Evolutionary conservation across 2,888 invertebrate species (phyloP).

Genomic region (Sphinx pinastri): DNA sequence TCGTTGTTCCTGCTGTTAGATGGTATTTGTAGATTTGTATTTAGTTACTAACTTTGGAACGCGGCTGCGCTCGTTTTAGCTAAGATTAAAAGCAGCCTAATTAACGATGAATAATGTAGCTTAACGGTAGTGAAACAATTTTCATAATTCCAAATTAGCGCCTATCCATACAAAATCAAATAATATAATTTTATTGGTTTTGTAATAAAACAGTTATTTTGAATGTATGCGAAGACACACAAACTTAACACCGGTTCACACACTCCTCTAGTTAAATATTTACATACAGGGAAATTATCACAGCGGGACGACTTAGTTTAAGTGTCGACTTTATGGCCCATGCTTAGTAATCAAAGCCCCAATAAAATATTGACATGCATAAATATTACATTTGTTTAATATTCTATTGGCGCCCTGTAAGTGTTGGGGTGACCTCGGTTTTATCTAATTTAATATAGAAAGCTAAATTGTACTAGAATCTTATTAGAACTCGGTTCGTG

Average conservation of each 20-base stretch:
- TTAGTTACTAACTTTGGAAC: too few species aligned
- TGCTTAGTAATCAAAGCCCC: slow-evolving; percentile 35
- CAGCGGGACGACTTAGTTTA: slow-evolving; percentile 42
- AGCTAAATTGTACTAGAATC: background rate
- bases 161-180: too few species aligned
- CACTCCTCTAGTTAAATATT: slow-evolving; percentile 43
- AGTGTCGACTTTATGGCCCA: slow-evolving; percentile 42
- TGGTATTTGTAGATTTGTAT: slow-evolving; percentile 36
- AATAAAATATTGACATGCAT: slow-evolving; percentile 22
- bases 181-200: background rate
- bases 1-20: slow-evolving; percentile 37
- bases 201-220: background rate
- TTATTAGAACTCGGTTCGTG: background rate
- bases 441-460: slow-evolving; percentile 9
- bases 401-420: background rate
- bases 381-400: slow-evolving; percentile 15
- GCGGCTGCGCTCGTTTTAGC: too few species aligned
- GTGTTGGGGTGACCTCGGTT: background rate
- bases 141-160: too few species aligned
- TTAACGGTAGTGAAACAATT: too few species aligned
- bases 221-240: slow-evolving; percentile 7
- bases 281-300: slow-evolving; percentile 46
- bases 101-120: too few species aligned
- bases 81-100: too few species aligned
- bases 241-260: slow-evolving; percentile 36